phyloP scores from a whole-genome alignment of 2,888 invertebrate species.

The Scotopteryx bipunctaria region DNA sequence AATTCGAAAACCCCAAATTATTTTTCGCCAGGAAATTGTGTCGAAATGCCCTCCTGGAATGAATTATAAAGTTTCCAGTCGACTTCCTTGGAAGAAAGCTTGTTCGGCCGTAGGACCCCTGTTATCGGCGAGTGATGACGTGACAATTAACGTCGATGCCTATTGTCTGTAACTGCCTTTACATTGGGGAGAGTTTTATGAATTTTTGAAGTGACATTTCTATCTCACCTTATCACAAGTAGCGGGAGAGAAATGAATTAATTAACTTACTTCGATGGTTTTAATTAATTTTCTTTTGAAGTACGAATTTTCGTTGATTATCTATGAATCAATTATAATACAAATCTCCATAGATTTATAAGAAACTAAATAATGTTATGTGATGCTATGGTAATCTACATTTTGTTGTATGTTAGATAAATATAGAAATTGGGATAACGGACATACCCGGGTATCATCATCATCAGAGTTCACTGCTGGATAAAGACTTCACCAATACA shows the following conservation, averaged over 20 bases:
- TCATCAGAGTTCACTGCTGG: too few species aligned
- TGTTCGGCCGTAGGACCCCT: constrained; percentile 20
- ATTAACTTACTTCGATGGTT: too few species aligned
- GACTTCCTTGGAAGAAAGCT: constrained; percentile 28
- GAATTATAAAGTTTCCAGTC: constrained; percentile 33
- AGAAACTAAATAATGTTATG: too few species aligned
- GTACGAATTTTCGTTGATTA: too few species aligned
- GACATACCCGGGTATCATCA: too few species aligned
- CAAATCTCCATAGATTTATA: too few species aligned
- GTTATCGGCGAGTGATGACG: constrained; percentile 29
- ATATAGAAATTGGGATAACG: too few species aligned
- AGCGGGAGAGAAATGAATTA: neutral
- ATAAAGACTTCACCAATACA: too few species aligned
- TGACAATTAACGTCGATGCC: constrained; percentile 26
- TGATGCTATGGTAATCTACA: too few species aligned
- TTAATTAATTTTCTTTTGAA: too few species aligned
- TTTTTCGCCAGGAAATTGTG: constrained; percentile 29
- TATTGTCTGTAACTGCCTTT: constrained; percentile 25
- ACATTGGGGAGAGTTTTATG: constrained; percentile 15
- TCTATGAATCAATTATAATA: too few species aligned
- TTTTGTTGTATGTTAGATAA: too few species aligned
- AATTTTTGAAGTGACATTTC: constrained; percentile 19
- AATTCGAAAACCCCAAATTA: constrained; percentile 28
- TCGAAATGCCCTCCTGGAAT: constrained; percentile 30
- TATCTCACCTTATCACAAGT: neutral